These are phyloP conservation scores for Acestrorhynchus altus DNA, from an alignment of 2,797 vertebrate species.

Conservation along the genomic window DNA sequence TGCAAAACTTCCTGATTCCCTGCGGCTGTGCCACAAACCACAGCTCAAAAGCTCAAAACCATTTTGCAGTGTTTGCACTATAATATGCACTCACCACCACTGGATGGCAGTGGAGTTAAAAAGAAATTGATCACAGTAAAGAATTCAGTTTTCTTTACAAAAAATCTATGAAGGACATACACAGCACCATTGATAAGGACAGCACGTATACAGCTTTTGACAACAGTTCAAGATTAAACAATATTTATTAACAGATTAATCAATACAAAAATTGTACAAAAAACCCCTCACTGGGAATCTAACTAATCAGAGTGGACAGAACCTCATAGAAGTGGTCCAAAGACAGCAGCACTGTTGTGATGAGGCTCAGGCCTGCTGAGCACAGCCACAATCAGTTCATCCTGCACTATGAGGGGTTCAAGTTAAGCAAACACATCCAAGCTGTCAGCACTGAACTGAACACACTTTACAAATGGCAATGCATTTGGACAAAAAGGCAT, in stretches of 20 bases:
- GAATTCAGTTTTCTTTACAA: not conserved
- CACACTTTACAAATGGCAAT: not conserved
- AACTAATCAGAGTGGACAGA: not conserved
- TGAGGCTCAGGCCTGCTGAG: conserved; percentile 12
- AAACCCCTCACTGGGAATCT: not conserved
- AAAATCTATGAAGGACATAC: not conserved
- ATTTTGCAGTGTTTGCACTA: not conserved
- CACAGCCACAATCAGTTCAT: not conserved
- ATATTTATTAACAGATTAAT: conserved; percentile 6
- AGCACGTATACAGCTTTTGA: not conserved
- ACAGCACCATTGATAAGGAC: not conserved
- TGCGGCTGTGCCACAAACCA: no score
- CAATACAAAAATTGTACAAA: not conserved
- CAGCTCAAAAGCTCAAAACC: no score
- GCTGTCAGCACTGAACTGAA: not conserved
- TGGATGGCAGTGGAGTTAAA: not conserved
- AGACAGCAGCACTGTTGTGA: not conserved
- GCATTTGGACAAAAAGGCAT: conserved; percentile 13
- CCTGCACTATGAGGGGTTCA: not conserved
- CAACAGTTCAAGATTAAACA: not conserved
- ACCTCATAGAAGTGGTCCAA: not conserved
- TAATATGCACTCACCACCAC: not conserved
- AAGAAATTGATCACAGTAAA: not conserved
- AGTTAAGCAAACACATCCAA: not conserved
- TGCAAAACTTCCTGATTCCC: no score